Evolutionary conservation across 2,888 invertebrate genomes (phyloP), one percentile per base, ranked within the genome.

Genomic region (Agapetus fuscipes): DNA sequence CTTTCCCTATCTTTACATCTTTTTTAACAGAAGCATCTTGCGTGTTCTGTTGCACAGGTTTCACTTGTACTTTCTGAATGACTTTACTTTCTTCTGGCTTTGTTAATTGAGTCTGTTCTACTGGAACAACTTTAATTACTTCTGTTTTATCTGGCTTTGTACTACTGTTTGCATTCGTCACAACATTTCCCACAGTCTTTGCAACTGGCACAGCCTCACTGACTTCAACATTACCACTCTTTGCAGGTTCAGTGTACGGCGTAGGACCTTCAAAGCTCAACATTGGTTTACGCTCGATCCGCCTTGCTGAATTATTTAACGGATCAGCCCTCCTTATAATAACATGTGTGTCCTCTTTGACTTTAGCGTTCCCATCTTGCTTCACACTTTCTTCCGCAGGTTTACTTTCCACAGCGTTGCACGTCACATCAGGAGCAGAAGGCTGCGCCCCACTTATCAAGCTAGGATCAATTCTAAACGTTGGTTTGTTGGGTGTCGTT

Each of bases 401-500:
- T 11, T n/a, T 27, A 27, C n/a, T 27, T 27, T 11, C 27, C 4
- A n/a, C 4, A 5, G 25, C 24, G 10, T 32, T 39, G 13, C 27
- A 30, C 1, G 37, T 36, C 6, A 40, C 36, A 20, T 41, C 40
- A 3, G 41, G 43, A 1, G 39, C 17, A 7, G 37, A n/a, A n/a
- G n/a, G n/a, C 27, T 34, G 33, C 11, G 37, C 34, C 5, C 48
- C 45, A 24, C 38, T 43, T 12, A 45, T 42, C n/a, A 45, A 27
- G 25, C 37, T 45, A 10, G 48, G 48, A 33, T 48, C 48, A 27
- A 45, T 43, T 34, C 48, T 29, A 25, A 43, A 44, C 12, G 43
- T 45, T 11, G 41, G 41, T 41, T 48, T 45, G 31, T 56, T 51
- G 32, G 56, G 46, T 30, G 56, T 52, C 31, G 56, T 47, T 37